phyloP scores from a whole-genome alignment of 2,113 vertebrate genomes.

The Synodontis membranacea region DNA sequence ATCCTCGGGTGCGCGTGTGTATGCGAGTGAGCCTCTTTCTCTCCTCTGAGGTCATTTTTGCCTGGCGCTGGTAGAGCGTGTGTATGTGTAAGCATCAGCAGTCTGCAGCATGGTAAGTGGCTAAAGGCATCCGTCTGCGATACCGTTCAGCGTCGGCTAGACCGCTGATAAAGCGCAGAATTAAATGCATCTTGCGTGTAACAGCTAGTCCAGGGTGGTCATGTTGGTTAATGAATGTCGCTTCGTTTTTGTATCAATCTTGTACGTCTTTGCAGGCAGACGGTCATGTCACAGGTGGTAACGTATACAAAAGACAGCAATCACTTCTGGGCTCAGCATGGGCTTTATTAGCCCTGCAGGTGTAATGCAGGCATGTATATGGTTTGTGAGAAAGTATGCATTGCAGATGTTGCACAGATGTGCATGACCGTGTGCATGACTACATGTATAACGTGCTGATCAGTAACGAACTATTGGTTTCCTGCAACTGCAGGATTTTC shows the following conservation, averaged over 20 bases:
- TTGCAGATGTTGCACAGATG: constrained; percentile 23
- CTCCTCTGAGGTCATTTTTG: constrained; percentile 46
- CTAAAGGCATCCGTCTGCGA: constrained; percentile 50
- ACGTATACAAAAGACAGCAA: background rate
- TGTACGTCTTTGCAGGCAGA: background rate
- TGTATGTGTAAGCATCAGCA: constrained; percentile 28
- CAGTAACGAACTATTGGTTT: background rate
- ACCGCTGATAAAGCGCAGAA: background rate
- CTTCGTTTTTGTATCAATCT: background rate
- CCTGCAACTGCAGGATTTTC: background rate
- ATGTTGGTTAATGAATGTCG: background rate
- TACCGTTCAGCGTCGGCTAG: constrained; percentile 31
- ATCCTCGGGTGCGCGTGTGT: background rate
- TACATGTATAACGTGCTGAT: background rate
- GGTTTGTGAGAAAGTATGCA: background rate
- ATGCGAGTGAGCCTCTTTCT: constrained; percentile 35
- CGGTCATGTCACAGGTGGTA: constrained; percentile 18
- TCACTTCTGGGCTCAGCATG: background rate
- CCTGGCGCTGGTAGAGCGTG: background rate
- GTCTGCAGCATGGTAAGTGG: constrained; percentile 66
- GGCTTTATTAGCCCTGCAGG: background rate
- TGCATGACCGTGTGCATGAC: background rate
- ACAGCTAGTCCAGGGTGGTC: background rate
- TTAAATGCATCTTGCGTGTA: constrained; percentile 4
- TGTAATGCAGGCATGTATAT: background rate